These are phyloP conservation scores for Parazoanthus swiftii DNA, from an alignment of 92 coral and sea anemone genomes.

Conservation along the genomic window DNA sequence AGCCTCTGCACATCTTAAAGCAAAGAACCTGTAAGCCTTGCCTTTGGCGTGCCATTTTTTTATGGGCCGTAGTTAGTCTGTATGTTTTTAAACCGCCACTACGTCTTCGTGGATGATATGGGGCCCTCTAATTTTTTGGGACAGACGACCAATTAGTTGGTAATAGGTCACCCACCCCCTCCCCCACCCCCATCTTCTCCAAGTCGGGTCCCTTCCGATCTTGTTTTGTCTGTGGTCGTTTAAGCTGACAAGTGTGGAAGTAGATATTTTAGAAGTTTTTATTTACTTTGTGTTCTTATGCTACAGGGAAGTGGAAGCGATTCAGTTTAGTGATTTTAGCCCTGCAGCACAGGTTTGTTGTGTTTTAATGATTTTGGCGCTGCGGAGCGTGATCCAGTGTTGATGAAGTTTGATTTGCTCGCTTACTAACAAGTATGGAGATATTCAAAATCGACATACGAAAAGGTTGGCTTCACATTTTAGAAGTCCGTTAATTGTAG, in stretches of 20 bases:
- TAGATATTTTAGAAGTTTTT: not conserved
- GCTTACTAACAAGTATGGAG: no score
- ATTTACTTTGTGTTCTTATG: not conserved
- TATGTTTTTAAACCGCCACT: not conserved
- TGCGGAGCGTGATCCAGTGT: no score
- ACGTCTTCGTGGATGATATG: not conserved
- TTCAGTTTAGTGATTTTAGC: conserved; percentile 56
- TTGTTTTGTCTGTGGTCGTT: not conserved
- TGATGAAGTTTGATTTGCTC: no score
- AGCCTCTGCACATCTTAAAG: not conserved
- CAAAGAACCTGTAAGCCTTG: not conserved
- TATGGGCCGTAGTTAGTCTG: no score
- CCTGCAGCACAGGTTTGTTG: conserved; percentile 72
- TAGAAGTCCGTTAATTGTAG: no score
- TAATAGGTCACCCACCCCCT: no score
- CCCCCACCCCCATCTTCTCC: no score
- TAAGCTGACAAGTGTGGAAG: not conserved
- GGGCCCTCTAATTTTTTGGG: no score
- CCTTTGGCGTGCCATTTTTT: not conserved
- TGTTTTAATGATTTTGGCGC: not conserved
- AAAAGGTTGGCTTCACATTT: no score
- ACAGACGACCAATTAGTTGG: no score
- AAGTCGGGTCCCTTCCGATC: not conserved
- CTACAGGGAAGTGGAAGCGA: conserved; percentile 72
- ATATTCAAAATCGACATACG: no score